phyloP scores from a whole-genome alignment of 2,797 vertebrate species.

The Ambastaia sidthimunki region DNA sequence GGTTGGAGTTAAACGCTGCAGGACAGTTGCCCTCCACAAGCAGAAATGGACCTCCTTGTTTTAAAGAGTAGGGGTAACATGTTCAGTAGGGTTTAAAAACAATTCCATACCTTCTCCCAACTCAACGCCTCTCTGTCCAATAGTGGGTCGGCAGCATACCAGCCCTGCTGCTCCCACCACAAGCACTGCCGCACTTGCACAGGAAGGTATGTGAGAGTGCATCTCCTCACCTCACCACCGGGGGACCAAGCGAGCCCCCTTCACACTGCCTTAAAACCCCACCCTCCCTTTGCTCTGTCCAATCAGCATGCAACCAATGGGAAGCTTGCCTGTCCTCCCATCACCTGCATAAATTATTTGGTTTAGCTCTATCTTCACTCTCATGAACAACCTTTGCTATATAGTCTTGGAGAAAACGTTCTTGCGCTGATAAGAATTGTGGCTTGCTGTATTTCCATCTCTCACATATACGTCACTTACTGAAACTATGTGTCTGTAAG shows the following conservation, averaged over 20 bases:
- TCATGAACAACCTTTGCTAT: slow-evolving; percentile 32
- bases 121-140: slow-evolving; percentile 94
- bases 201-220: slow-evolving; percentile 94
- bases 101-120: slow-evolving; percentile 85
- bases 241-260: slow-evolving; percentile 64
- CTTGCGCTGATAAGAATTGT: slow-evolving; percentile 12
- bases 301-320: slow-evolving; percentile 68
- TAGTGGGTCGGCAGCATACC: slow-evolving; percentile 99
- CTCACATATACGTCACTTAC: slow-evolving; percentile 15
- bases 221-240: slow-evolving; percentile 76
- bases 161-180: slow-evolving; percentile 94
- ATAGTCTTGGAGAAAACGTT: slow-evolving; percentile 16
- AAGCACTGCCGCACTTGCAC: slow-evolving; percentile 94
- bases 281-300: slow-evolving; percentile 55
- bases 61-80: slow-evolving; percentile 11
- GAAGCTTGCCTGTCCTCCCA: slow-evolving; percentile 49
- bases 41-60: background rate
- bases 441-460: slow-evolving; percentile 45
- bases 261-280: slow-evolving; percentile 61
- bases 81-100: slow-evolving; percentile 70
- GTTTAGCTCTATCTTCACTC: slow-evolving; percentile 3
- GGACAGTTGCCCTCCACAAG: background rate
- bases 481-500: slow-evolving; percentile 15
- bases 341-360: slow-evolving; percentile 41
- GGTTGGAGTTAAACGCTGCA: background rate